Evolutionary conservation across 2,113 vertebrate genomes (phyloP).

Genomic region (Cathartes aura): DNA sequence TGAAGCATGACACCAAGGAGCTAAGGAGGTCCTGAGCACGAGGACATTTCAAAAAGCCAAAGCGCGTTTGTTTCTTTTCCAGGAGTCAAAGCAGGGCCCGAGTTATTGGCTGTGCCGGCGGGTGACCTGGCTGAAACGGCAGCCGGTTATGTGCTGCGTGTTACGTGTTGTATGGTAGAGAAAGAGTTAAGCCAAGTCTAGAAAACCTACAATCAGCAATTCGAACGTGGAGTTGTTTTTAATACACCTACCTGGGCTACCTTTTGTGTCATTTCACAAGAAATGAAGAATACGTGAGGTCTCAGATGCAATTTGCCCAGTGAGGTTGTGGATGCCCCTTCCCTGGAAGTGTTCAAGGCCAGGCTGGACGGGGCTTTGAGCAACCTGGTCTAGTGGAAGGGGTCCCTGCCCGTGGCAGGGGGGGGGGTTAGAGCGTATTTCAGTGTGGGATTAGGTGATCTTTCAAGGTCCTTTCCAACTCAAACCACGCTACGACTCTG

Average conservation of each 20-base stretch:
- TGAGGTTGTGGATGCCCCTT: fast-evolving
- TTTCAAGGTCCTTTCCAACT: background rate
- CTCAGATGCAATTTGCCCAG: fast-evolving
- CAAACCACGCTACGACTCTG: fast-evolving
- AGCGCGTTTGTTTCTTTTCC: background rate
- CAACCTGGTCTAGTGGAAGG: fast-evolving
- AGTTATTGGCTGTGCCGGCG: fast-evolving
- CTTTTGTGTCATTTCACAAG: background rate
- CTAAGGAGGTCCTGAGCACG: background rate
- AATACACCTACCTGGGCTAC: background rate
- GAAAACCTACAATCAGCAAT: background rate
- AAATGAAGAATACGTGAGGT: background rate
- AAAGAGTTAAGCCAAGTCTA: background rate
- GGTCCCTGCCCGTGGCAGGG: background rate
- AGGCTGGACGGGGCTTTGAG: fast-evolving
- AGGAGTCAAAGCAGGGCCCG: fast-evolving
- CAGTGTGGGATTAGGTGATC: fast-evolving
- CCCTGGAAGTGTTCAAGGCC: background rate
- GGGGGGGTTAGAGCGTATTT: no score
- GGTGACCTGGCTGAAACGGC: background rate
- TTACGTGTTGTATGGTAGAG: fast-evolving
- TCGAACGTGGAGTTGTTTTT: background rate
- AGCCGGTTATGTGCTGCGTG: fast-evolving
- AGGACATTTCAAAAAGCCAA: fast-evolving
- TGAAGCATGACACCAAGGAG: fast-evolving